Base-by-base conservation (phyloP, 2,113 vertebrate species). In the Gavialis gangeticus region DNA sequence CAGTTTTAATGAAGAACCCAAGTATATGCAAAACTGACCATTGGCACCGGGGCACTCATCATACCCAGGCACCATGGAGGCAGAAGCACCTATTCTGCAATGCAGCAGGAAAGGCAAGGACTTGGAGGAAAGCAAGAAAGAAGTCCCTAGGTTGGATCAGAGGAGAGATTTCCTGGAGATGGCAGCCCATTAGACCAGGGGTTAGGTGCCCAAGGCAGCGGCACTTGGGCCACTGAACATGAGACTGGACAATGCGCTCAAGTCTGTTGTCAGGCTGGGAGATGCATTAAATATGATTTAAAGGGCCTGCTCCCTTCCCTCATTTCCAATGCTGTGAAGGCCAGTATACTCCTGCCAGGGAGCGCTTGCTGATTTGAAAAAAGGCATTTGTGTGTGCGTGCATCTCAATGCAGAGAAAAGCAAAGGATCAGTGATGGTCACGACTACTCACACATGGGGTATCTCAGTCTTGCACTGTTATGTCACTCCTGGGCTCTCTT, bases 21-120 rank as follows among this genome's bases (percentile, higher is more conserved):
- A 73, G 18, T 25, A 3, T 0, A 0, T 15, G 0, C 0, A 16
- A 3, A 28, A 1, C 4, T 0, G 73, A 10, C 0, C 37, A 75
- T 60, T 84, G 17, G 71, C 66, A 15, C 3, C 0, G 1, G 24
- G 73, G 75, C 1, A 13, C 0, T 46, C 37, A 4, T 60, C 4
- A 18, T 25, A 16, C 3, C 0, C 54, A 7, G 24, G 69, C 28
- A 14, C 19, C 0, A 1, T 37, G 69, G 34, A 37, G 59, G 0
- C 25, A 89, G 60, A 5, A 4, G 60, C 0, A 2, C 30, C 27
- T 71, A 10, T 9, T 46, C 1, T 0, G 14, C 63, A 24, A 2
- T 2, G 3, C 12, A 0, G 0, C 12, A 46, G 55, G 77, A 75
- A 67, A 56, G 63, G 73, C 54, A 30, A 19, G 90, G 75, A 24